Evolutionary conservation across 2,113 vertebrate species (phyloP).

Genomic region (Petaurus breviceps): DNA sequence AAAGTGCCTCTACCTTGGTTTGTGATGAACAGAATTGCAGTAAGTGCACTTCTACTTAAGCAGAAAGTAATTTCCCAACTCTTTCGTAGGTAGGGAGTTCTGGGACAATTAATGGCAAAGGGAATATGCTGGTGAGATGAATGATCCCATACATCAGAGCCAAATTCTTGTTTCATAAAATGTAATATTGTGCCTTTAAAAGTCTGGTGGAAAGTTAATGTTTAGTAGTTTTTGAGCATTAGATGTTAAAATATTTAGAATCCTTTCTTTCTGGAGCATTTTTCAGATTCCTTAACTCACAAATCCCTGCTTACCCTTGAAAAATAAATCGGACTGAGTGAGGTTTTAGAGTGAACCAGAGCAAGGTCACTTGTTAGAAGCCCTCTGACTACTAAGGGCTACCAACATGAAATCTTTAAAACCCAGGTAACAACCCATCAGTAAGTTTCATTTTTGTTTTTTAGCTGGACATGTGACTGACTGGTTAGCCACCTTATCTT

Average conservation of each 20-base stretch:
- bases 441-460: neutral
- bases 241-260: neutral
- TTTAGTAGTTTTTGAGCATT: neutral
- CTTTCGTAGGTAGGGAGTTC: neutral
- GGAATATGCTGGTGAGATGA: constrained; percentile 1
- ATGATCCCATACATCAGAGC: neutral
- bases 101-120: constrained; percentile 5
- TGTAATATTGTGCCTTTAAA: neutral
- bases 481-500: neutral
- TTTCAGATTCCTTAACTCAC: neutral
- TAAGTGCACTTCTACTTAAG: constrained; percentile 6
- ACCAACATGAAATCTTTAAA: neutral
- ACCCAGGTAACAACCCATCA: neutral
- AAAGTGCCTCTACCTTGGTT: neutral
- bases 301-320: neutral
- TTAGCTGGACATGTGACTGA: neutral
- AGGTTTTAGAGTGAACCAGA: neutral
- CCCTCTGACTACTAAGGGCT: neutral
- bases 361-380: neutral
- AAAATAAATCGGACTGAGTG: neutral
- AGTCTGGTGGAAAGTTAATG: neutral
- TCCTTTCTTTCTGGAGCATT: neutral
- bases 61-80: constrained; percentile 12
- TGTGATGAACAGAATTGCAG: neutral
- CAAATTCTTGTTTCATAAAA: constrained; percentile 4